These are phyloP conservation scores for Leptopterna dolabrata DNA, from an alignment of 2,888 invertebrate species.

Conservation along the genomic window DNA sequence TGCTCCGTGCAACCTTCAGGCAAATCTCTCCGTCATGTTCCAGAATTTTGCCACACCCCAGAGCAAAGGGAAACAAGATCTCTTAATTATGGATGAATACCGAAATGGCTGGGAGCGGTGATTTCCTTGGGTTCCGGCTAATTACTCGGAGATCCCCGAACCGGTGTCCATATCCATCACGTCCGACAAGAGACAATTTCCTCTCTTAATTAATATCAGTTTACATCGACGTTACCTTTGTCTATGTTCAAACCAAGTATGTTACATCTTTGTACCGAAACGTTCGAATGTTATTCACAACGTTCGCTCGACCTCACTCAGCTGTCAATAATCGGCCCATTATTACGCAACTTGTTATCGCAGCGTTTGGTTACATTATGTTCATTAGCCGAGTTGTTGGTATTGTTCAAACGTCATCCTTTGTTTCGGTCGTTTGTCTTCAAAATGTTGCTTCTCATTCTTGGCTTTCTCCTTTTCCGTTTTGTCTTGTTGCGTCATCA, in stretches of 20 bases:
- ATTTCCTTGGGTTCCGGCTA: not conserved
- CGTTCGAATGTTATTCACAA: not conserved
- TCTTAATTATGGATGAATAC: slow-evolving; percentile 40
- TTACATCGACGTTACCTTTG: not conserved
- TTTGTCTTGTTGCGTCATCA: no score
- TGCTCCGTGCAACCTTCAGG: not conserved
- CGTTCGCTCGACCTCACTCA: not conserved
- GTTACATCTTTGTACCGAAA: no score
- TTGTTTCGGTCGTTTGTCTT: not conserved
- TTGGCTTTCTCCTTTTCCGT: no score
- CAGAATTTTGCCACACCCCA: not conserved
- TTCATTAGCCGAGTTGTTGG: not conserved
- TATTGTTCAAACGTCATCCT: not conserved
- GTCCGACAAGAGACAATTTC: not conserved
- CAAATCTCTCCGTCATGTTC: not conserved
- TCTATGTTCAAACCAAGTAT: not conserved
- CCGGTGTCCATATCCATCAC: not conserved
- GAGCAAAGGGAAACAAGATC: slow-evolving; percentile 22
- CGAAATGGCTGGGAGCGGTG: slow-evolving; percentile 25
- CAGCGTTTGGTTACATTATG: not conserved
- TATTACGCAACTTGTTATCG: not conserved
- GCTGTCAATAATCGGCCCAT: not conserved
- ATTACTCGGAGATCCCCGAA: not conserved
- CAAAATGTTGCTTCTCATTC: not conserved
- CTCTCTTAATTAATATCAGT: not conserved